Base-by-base conservation (phyloP, 2,888 invertebrate genomes). In the Rhopalosiphum nymphaeae region DNA sequence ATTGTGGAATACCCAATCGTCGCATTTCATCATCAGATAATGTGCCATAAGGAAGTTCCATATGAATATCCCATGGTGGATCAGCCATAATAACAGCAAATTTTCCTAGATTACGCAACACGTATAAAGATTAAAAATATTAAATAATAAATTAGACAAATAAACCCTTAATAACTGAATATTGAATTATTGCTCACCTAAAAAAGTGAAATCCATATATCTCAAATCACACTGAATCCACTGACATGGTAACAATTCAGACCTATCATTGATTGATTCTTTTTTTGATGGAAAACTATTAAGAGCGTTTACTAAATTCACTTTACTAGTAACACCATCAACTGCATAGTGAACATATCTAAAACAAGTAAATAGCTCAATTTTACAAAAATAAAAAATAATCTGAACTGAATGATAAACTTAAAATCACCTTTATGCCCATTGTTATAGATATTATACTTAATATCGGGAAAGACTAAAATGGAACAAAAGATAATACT, bases 21-120 rank as follows among this genome's bases (percentile, higher is more conserved):
- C 99, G 96, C 99, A 99, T 99, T 96, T 99, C 99, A 96, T 99
- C 99, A 96, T 99, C 99, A 0, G 99, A 99, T 98, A 99, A 99
- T 0, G 99, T 99, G 3, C 99, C 99, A 96, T 99, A 99, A 0
- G 99, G 99, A 89, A 99, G 96, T 96, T 99, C 99, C 99, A 99
- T 99, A 96, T 99, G 99, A 95, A 99, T 99, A 96, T 99, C 99
- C 99, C 99, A 99, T 0, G 99, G 99, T 0, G 99, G 99, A 96
- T 99, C 99, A 61, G 99, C 99, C 99, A 99, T 99, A 95, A 99
- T 98, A 7, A 99, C 99, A 0, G 99, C 98, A 96, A 99, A 99
- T 96, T 99, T 99, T n/a, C 98, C 98, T 97, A 96, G 95, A 36
- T 46, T 57, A 46, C 36, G 56, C 11, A 88, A 49, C 44, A 87